These are phyloP conservation scores for Sebastes nivosus DNA, from an alignment of 2,797 vertebrate species.

Conservation along the genomic window DNA sequence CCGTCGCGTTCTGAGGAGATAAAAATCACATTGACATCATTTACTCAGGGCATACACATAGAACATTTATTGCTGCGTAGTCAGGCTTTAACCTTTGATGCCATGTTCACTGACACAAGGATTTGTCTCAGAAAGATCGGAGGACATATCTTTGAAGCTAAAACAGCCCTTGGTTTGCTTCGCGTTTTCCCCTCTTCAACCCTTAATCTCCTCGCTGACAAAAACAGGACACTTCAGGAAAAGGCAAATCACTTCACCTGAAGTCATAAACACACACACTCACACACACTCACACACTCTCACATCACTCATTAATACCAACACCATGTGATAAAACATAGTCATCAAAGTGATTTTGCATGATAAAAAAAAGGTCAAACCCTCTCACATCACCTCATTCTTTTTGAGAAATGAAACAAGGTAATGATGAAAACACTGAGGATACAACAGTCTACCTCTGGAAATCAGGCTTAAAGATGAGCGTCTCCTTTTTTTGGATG, in stretches of 20 bases:
- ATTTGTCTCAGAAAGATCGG: conserved; percentile 74
- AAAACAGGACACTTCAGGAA: conserved; percentile 67
- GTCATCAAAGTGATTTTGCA: conserved; percentile 77
- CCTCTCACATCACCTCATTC: conserved; percentile 64
- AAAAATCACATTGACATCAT: conserved; percentile 77
- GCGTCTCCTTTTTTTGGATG: conserved; percentile 50
- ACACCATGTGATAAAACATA: conserved; percentile 70
- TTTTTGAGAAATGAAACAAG: conserved; percentile 47
- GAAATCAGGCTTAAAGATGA: conserved; percentile 69
- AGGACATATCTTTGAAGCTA: conserved; percentile 79
- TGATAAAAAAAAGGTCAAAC: conserved; percentile 70
- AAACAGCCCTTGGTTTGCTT: conserved; percentile 83
- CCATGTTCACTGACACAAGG: conserved; percentile 73
- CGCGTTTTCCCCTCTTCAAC: conserved; percentile 46
- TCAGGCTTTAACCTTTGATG: conserved; percentile 79
- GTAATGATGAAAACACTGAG: conserved; percentile 60
- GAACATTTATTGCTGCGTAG: conserved; percentile 86
- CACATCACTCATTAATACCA: conserved; percentile 56
- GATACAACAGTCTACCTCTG: conserved; percentile 74
- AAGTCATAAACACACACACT: conserved; percentile 47
- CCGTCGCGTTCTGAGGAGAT: conserved; percentile 62
- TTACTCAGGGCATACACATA: conserved; percentile 80
- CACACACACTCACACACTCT: conserved; percentile 27
- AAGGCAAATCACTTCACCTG: conserved; percentile 64
- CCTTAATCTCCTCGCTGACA: conserved; percentile 52